Conservation (phyloP, 1,140 invertebrate genomes). For the Planococcus citri region DNA sequence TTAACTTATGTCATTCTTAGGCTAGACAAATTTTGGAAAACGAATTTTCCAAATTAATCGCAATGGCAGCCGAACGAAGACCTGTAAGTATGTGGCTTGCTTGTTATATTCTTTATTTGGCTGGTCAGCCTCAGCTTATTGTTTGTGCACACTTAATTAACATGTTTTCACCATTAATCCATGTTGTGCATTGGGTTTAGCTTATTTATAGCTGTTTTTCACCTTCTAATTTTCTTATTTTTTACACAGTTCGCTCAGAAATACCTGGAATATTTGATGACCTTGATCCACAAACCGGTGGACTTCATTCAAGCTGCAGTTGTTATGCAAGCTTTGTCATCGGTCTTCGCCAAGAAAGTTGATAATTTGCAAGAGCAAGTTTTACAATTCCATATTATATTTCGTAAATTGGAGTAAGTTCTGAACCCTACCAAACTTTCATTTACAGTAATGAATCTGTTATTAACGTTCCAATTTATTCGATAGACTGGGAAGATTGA, state of each 20-base stretch:
- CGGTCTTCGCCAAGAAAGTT: conserved; percentile 9
- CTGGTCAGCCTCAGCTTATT: conserved; percentile 35
- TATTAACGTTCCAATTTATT: too few species aligned
- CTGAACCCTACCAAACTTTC: not conserved
- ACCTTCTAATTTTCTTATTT: not conserved
- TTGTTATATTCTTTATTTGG: not conserved
- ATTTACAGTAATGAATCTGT: too few species aligned
- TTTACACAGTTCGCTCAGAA: conserved; percentile 9
- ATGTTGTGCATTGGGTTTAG: not conserved
- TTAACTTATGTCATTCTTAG: too few species aligned
- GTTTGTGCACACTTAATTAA: not conserved
- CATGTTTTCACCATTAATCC: not conserved
- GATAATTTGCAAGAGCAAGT: conserved; percentile 9
- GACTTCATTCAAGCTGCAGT: conserved; percentile 9
- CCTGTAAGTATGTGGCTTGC: conserved; percentile 27
- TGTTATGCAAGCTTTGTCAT: conserved; percentile 2
- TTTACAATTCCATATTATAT: not conserved
- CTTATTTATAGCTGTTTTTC: not conserved
- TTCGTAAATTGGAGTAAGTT: conserved; percentile 9
- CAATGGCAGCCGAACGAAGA: conserved; percentile 68
- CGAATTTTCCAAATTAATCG: conserved; percentile 78
- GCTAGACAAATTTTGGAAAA: conserved; percentile 75
- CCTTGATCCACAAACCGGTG: not conserved
- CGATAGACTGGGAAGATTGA: not conserved
- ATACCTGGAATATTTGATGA: conserved; percentile 8